phyloP scores from a whole-genome alignment of 2,888 invertebrate species.

The Andrena bucephala region DNA sequence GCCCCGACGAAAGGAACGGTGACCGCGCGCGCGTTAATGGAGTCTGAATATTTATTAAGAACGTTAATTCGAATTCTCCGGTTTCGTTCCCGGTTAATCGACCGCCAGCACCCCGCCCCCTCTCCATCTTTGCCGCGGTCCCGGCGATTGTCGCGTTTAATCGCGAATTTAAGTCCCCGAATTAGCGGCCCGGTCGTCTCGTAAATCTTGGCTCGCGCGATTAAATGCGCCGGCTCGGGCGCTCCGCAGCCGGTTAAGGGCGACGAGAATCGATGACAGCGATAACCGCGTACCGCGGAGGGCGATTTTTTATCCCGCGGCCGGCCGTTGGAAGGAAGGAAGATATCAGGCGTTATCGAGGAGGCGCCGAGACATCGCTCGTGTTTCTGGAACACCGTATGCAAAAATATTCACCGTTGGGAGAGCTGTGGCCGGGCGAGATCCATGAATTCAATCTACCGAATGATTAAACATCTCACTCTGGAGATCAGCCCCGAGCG shows the following conservation, averaged over 20 bases:
- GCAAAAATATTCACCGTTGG: conserved; percentile 79
- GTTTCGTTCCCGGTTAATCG: conserved; percentile 31
- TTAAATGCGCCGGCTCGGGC: conserved; percentile 10
- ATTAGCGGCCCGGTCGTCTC: conserved; percentile 24
- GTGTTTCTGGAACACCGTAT: conserved; percentile 66
- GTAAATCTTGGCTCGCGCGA: conserved; percentile 9
- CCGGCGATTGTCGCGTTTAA: conserved; percentile 31
- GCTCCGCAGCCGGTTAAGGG: background rate
- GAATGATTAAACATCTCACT: conserved; percentile 80
- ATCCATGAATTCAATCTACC: conserved; percentile 78
- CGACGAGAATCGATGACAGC: conserved; percentile 33
- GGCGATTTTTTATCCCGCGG: conserved; percentile 24
- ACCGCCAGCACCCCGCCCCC: background rate
- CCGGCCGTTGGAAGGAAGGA: conserved; percentile 20
- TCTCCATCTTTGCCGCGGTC: background rate
- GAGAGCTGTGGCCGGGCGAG: conserved; percentile 41
- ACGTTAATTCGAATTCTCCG: conserved; percentile 38
- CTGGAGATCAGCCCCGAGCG: conserved; percentile 55
- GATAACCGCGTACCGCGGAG: conserved; percentile 24
- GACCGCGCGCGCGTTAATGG: conserved; percentile 29
- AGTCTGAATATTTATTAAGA: conserved; percentile 50
- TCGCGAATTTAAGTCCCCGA: conserved; percentile 23
- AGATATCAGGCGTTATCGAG: conserved; percentile 57
- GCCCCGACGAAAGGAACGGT: background rate
- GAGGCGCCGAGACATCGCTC: conserved; percentile 32